Percentiles rank a stretch among this genome's conserved stretches.
These are phyloP conservation scores for Sandelia bainsii DNA, from an alignment of 2,797 vertebrate genomes.

Conservation along the genomic window DNA sequence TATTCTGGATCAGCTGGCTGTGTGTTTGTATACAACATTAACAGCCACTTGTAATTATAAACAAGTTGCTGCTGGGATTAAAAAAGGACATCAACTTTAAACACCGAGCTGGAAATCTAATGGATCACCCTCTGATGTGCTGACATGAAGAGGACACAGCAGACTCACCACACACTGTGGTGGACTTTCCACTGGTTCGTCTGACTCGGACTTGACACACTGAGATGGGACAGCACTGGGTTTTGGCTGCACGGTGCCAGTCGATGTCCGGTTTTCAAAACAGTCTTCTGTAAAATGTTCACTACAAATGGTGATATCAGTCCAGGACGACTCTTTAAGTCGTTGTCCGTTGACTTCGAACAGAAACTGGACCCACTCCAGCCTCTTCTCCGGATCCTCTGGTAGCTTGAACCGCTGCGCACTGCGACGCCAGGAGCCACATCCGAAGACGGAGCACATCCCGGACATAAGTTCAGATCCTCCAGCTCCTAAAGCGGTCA, in stretches of 20 bases:
- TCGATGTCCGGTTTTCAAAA: slow-evolving; percentile 1
- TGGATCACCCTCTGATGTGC: no score
- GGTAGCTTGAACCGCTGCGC: slow-evolving; percentile 51
- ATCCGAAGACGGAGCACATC: slow-evolving; percentile 62
- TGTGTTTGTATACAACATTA: not conserved
- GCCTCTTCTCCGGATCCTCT: slow-evolving; percentile 58
- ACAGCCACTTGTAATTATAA: not conserved
- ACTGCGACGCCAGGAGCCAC: slow-evolving; percentile 34
- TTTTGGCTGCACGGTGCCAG: slow-evolving; percentile 16
- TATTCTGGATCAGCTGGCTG: not conserved
- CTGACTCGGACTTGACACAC: slow-evolving; percentile 9
- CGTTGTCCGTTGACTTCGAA: slow-evolving; percentile 46
- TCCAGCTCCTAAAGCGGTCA: not conserved
- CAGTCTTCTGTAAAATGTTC: slow-evolving; percentile 53
- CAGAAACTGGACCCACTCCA: slow-evolving; percentile 68
- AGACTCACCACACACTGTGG: not conserved
- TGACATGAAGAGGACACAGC: no score
- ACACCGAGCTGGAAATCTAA: not conserved
- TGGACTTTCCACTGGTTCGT: slow-evolving; percentile 2
- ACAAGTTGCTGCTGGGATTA: not conserved
- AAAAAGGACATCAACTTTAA: not conserved
- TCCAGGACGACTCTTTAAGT: slow-evolving; percentile 60
- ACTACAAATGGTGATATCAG: slow-evolving; percentile 54
- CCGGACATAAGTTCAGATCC: not conserved
- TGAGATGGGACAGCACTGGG: slow-evolving; percentile 40